Conservation (phyloP, 2,113 vertebrate species). For the Gymnarchus niloticus region DNA sequence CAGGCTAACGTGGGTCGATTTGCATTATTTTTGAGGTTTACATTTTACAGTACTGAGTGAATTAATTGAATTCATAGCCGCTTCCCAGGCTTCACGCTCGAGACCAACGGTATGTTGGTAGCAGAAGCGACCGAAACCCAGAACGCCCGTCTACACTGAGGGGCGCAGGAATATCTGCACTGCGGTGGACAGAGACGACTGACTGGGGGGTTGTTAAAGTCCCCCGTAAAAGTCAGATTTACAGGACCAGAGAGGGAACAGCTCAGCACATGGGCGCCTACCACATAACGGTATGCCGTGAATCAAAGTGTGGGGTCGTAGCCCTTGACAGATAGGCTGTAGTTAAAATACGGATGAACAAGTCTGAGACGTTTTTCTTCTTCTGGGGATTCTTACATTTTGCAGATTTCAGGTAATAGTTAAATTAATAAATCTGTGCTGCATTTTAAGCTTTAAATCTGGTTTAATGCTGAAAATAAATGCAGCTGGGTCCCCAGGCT, state of each 20-base stretch:
- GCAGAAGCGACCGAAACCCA: not conserved
- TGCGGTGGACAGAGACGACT: constrained; percentile 60
- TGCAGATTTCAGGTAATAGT: constrained; percentile 9
- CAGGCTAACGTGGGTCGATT: not conserved
- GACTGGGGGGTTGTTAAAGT: constrained; percentile 61
- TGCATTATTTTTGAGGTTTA: not conserved
- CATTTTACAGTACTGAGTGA: not conserved
- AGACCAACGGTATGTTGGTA: not conserved
- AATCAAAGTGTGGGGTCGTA: constrained; percentile 35
- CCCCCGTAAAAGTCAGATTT: constrained; percentile 68
- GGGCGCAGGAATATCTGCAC: constrained; percentile 56
- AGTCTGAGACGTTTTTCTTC: not conserved
- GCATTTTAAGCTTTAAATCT: not conserved
- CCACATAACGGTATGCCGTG: constrained; percentile 29
- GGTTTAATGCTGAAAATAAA: constrained; percentile 1
- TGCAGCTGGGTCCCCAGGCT: not conserved
- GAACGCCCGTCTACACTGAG: not conserved
- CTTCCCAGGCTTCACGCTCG: too few species aligned
- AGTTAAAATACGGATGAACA: constrained; percentile 10
- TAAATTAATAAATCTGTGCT: constrained; percentile 14
- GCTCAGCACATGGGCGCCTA: constrained; percentile 43
- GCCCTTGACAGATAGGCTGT: not conserved
- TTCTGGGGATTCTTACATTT: not conserved
- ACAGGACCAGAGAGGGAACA: constrained; percentile 52
- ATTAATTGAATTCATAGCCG: too few species aligned